Evolutionary conservation across 2,888 invertebrate species (phyloP).

Genomic region (Hyposoter dolosus): DNA sequence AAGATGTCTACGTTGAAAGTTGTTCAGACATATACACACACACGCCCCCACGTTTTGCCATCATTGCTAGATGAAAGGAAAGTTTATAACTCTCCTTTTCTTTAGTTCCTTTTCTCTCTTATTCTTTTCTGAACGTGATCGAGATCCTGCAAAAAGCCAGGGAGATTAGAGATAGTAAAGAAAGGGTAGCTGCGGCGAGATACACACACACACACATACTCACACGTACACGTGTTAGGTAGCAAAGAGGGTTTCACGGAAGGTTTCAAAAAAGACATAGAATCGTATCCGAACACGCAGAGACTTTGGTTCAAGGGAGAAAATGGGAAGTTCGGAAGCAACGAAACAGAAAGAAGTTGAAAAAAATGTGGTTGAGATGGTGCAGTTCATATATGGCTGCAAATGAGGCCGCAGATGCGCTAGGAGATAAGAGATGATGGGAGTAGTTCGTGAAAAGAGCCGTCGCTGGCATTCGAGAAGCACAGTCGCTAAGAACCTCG

Average conservation of each 20-base stretch:
- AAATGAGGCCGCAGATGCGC: conserved; percentile 82
- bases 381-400: conserved; percentile 78
- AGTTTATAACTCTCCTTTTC: conserved; percentile 17
- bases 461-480: conserved; percentile 73
- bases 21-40: conserved; percentile 26
- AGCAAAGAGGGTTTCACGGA: conserved; percentile 9
- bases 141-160: conserved; percentile 69
- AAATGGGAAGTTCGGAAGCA: conserved; percentile 29
- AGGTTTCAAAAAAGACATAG: conserved; percentile 28
- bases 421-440: conserved; percentile 80
- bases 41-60: conserved; percentile 24
- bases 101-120: conserved; percentile 17
- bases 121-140: conserved; percentile 56
- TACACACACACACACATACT: background rate
- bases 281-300: background rate
- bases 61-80: conserved; percentile 44
- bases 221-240: background rate
- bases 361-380: conserved; percentile 52
- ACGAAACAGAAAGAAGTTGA: conserved; percentile 65
- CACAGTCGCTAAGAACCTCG: conserved; percentile 58
- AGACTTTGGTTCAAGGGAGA: conserved; percentile 7
- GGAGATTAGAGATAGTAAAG: conserved; percentile 67
- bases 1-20: conserved; percentile 28
- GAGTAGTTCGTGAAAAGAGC: conserved; percentile 81
- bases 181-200: conserved; percentile 27